phyloP scores from a whole-genome alignment of 1,140 invertebrate species.

The Drosophila azteca region DNA sequence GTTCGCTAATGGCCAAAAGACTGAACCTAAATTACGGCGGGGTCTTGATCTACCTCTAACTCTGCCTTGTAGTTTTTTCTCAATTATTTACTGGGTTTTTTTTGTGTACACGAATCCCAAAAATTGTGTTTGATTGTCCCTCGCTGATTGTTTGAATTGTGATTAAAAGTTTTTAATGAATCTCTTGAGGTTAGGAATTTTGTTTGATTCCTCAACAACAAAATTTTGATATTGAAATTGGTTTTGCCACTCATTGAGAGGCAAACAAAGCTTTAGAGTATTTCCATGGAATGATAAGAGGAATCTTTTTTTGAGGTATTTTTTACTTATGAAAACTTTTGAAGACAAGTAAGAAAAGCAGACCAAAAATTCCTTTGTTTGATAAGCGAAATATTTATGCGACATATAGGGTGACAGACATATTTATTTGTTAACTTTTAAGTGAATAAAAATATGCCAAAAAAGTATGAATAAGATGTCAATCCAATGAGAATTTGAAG shows the following conservation, averaged over 20 bases:
- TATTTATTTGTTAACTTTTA: too few relatives aligned
- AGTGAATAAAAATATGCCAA: too few relatives aligned
- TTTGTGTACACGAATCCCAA: conserved; percentile 21
- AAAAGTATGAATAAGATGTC: too few relatives aligned
- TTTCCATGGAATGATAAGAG: too few relatives aligned
- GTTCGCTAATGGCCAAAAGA: conserved; percentile 31
- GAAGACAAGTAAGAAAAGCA: too few relatives aligned
- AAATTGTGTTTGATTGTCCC: conserved; percentile 13
- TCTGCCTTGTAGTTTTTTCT: conserved; percentile 29
- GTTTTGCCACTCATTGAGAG: conserved; percentile 11
- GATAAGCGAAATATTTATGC: too few relatives aligned
- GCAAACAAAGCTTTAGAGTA: too few relatives aligned
- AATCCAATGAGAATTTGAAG: too few relatives aligned
- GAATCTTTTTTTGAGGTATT: too few relatives aligned
- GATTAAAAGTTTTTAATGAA: conserved; percentile 27
- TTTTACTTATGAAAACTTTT: too few relatives aligned
- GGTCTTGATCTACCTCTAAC: conserved; percentile 1
- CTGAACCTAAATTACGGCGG: conserved; percentile 33
- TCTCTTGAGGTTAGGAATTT: conserved; percentile 7
- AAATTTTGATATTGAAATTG: conserved; percentile 3
- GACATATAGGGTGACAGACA: too few relatives aligned
- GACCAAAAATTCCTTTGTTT: too few relatives aligned
- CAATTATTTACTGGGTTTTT: conserved; percentile 22
- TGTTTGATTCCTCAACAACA: background rate
- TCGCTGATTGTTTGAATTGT: conserved; percentile 24